Base-by-base conservation (phyloP, 2,888 invertebrate genomes). In the Megastigmus dorsalis region DNA sequence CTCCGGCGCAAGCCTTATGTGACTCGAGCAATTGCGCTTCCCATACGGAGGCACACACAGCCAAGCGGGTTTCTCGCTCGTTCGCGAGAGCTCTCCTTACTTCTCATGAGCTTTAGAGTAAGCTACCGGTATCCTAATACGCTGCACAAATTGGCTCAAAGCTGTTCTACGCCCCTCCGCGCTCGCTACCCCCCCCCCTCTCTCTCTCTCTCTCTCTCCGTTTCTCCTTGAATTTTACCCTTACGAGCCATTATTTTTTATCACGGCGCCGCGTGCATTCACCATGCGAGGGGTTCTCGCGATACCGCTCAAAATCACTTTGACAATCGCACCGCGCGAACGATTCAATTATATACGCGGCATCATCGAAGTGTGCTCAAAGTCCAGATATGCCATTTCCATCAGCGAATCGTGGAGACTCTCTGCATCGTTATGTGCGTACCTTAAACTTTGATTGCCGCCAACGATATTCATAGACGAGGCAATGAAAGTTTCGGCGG, bases 1-100 rank as follows among this genome's bases (percentile, higher is more conserved):
- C 41, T 43, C 41, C 48, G 4, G 26, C 59, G 60, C 62, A n/a
- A n/a, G n/a, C 70, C 43, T 54, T 30, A 26, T 41, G 28, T 20
- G 50, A 38, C 28, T 9, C 62, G 13, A 55, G 45, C 71, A 54
- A 70, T 70, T 62, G 70, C 41, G 52, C 62, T 26, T 70, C n/a
- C 48, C 52, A 43, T 43, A 41, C 26, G 43, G 13, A 20, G 20
- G 18, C 48, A 23, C 33, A 38, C n/a, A 5, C 41, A n/a, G n/a
- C n/a, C n/a, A n/a, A n/a, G n/a, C 38, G 30, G 4, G 23, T 50
- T 23, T 9, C 28, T 54, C 30, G 13, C 7, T 20, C 50, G 9
- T n/a, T 54, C 65, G 18, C 68, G n/a, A 10, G 18, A 15, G 13
- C 28, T 7, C 41, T 33, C 28, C 30, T 43, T 20, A 13, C 26